Evolutionary conservation across 2,888 invertebrate species (phyloP), one percentile per base, ranked within the genome.

Genomic region (Chrysina gloriosa): DNA sequence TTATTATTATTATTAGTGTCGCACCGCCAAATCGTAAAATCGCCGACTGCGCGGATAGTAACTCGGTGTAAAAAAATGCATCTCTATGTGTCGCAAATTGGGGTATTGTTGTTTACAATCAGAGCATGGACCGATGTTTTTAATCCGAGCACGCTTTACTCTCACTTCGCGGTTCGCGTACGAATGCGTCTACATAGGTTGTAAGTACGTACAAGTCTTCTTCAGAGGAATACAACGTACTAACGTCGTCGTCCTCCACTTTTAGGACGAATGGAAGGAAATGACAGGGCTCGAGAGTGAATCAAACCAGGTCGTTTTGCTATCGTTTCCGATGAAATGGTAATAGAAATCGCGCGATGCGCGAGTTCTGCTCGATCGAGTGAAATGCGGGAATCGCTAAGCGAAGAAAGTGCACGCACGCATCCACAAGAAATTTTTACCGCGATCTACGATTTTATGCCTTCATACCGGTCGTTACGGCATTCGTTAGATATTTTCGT

Each of bases 301-400:
- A 76, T 74, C 73, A 74, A 79, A 78, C 75, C 76, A 77, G 79
- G 79, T 78, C 78, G 78, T 68, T 69, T 70, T 70, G 72, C 72
- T 72, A 74, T 75, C 75, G 76, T 76, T 74, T 69, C 72, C 39
- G 34, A 27, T 23, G 54, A 52, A 56, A 74, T 75, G 27, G 42
- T 27, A 42, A 69, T 73, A 73, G 74, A 75, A 74, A 74, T 74
- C 71, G 67, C 63, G 68, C 63, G 31, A n/a, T n/a, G n/a, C n/a
- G n/a, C n/a, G 66, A 69, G 73, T 72, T 70, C 70, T 42, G 29
- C 14, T 61, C 14, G 27, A 61, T 58, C 39, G 25, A 72, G 74
- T 71, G 75, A 76, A 76, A 77, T 75, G 76, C 70, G 71, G 73
- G 74, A 75, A 34, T 47, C 6, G 29, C 31, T 34, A 54, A 58